These are phyloP conservation scores for Labrus mixtus DNA, from an alignment of 2,113 vertebrate species.

Conservation along the genomic window DNA sequence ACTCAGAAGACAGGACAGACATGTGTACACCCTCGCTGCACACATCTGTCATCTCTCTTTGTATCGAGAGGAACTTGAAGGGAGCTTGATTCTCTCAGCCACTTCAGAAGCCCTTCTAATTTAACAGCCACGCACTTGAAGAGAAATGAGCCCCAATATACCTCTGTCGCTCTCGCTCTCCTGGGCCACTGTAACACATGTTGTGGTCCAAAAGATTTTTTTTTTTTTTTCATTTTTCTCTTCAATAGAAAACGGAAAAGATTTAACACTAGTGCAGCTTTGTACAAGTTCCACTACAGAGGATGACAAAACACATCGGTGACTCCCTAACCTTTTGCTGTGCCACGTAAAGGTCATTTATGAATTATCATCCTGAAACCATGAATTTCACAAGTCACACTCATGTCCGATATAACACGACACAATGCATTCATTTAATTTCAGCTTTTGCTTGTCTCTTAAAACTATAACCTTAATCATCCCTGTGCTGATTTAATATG, in stretches of 20 bases:
- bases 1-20: not conserved
- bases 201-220: not conserved
- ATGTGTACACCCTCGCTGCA: not conserved
- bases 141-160: slow-evolving; percentile 51
- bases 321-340: too few species aligned
- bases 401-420: too few species aligned
- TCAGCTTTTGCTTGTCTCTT: too few species aligned
- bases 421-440: too few species aligned
- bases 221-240: not conserved
- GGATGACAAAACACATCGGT: too few species aligned
- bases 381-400: too few species aligned
- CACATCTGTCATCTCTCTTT: slow-evolving; percentile 16
- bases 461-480: slow-evolving; percentile 7
- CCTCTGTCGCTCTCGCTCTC: not conserved
- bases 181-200: not conserved
- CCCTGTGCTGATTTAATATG: not conserved
- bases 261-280: not conserved
- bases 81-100: slow-evolving; percentile 37
- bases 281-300: not conserved
- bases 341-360: too few species aligned
- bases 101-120: slow-evolving; percentile 27
- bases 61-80: slow-evolving; percentile 26
- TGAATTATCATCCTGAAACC: too few species aligned
- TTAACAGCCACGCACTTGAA: slow-evolving; percentile 36
- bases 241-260: too few species aligned